phyloP scores from a whole-genome alignment of 2,888 invertebrate genomes.

The Liposcelis brunnea region DNA sequence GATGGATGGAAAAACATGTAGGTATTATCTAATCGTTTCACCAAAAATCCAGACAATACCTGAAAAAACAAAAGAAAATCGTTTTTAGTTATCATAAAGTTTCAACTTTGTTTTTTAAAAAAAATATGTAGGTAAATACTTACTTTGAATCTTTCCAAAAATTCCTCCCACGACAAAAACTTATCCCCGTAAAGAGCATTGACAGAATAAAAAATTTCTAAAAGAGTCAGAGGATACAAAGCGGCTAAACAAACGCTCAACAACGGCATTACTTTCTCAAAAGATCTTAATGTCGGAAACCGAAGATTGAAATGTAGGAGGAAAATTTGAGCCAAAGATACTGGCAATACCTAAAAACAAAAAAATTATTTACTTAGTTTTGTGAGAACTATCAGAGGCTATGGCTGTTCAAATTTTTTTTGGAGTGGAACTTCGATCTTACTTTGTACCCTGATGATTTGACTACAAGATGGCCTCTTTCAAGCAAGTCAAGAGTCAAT shows the following conservation, averaged over 20 bases:
- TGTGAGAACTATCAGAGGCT: no score
- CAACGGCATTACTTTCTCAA: conserved; percentile 65
- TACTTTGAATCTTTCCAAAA: conserved; percentile 67
- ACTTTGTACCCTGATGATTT: conserved; percentile 87
- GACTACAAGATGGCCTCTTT: conserved; percentile 77
- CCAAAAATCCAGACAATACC: conserved; percentile 69
- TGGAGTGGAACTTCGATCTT: no score
- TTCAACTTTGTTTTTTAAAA: neutral
- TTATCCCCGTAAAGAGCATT: conserved; percentile 67
- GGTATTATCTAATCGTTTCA: conserved; percentile 79
- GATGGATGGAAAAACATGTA: conserved; percentile 97
- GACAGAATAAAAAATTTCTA: conserved; percentile 85
- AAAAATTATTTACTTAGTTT: neutral
- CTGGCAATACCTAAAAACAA: conserved; percentile 45
- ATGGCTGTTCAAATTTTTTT: no score
- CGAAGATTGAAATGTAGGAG: conserved; percentile 77
- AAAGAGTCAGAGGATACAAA: conserved; percentile 71
- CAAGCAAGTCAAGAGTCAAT: conserved; percentile 78
- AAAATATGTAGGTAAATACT: conserved; percentile 14
- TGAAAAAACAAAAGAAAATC: conserved; percentile 20
- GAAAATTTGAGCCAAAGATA: conserved; percentile 77
- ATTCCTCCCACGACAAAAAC: conserved; percentile 78
- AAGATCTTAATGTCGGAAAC: conserved; percentile 79
- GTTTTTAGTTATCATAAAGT: neutral
- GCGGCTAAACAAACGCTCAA: conserved; percentile 82